Conservation (phyloP, 2,113 vertebrate genomes). For the Eurystomus gularis region DNA sequence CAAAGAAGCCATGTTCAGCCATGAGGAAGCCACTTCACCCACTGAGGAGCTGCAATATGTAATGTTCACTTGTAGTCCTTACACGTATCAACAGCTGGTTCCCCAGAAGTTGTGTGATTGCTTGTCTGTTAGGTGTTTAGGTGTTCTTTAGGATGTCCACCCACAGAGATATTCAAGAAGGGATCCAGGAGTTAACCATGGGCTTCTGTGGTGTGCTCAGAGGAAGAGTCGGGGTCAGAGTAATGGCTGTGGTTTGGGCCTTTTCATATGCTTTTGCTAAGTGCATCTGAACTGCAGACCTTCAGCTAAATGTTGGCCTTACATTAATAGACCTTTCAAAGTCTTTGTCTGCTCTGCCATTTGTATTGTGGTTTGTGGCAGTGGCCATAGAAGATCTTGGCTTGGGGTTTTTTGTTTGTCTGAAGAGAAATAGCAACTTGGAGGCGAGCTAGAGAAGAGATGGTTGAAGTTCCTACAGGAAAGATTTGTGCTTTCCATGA, state of each 20-base stretch:
- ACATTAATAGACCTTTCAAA: neutral
- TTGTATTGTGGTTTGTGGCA: neutral
- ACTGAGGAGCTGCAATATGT: neutral
- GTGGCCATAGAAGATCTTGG: neutral
- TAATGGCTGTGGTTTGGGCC: neutral
- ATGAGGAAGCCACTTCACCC: neutral
- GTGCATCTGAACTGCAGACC: neutral
- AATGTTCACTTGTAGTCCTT: neutral
- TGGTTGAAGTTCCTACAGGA: neutral
- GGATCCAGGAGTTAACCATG: neutral
- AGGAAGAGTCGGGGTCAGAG: neutral
- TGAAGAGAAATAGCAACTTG: neutral
- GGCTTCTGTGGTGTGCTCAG: neutral
- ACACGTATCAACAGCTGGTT: neutral
- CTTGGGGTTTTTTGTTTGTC: fast-evolving
- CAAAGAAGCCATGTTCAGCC: neutral
- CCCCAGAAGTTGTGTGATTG: neutral
- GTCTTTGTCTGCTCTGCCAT: neutral
- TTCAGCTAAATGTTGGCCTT: neutral
- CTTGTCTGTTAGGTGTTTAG: neutral
- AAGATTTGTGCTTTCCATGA: neutral
- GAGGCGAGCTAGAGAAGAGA: neutral
- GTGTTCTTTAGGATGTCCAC: neutral
- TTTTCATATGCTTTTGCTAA: neutral
- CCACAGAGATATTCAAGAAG: neutral